A percentile compares a stretch with the other conserved stretches of the same genome.
These are phyloP conservation scores for Cydia fagiglandana DNA, from an alignment of 1,140 invertebrate genomes.

Conservation along the genomic window DNA sequence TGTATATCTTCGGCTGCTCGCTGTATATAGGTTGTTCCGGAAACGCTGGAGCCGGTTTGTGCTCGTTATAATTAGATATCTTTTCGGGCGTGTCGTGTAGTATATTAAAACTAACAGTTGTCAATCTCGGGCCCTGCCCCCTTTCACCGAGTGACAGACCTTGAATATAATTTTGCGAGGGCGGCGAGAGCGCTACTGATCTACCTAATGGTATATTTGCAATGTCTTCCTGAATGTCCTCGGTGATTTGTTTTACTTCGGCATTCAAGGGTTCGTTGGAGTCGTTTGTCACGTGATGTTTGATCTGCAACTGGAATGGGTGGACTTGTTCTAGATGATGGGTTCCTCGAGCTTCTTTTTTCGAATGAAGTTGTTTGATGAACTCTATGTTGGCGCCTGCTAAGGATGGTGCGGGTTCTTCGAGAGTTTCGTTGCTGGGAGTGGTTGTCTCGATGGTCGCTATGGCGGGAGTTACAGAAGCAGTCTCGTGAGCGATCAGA, in stretches of 20 bases:
- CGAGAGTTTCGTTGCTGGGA: neutral
- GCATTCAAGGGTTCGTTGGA: constrained; percentile 40
- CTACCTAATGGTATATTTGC: constrained; percentile 48
- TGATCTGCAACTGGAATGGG: constrained; percentile 44
- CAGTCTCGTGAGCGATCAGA: constrained; percentile 16
- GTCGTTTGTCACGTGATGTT: constrained; percentile 36
- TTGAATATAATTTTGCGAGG: constrained; percentile 58
- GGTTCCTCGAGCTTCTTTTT: constrained; percentile 57
- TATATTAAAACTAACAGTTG: constrained; percentile 72
- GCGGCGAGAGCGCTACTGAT: constrained; percentile 55
- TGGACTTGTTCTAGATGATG: constrained; percentile 52
- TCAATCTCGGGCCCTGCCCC: constrained; percentile 53
- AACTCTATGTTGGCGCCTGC: constrained; percentile 70
- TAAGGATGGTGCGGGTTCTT: constrained; percentile 46
- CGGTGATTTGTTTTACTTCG: constrained; percentile 33
- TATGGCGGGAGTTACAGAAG: neutral
- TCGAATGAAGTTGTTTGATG: constrained; percentile 69
- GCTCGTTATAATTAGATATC: constrained; percentile 79
- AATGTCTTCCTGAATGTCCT: constrained; percentile 46
- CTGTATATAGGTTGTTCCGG: constrained; percentile 77
- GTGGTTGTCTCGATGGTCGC: neutral
- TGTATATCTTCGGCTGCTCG: constrained; percentile 81
- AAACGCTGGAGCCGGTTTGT: constrained; percentile 74
- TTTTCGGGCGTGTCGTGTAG: constrained; percentile 68
- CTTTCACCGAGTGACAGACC: constrained; percentile 48